These are phyloP conservation scores for Tachyglossus aculeatus DNA, from an alignment of 2,797 vertebrate genomes.

Conservation along the genomic window DNA sequence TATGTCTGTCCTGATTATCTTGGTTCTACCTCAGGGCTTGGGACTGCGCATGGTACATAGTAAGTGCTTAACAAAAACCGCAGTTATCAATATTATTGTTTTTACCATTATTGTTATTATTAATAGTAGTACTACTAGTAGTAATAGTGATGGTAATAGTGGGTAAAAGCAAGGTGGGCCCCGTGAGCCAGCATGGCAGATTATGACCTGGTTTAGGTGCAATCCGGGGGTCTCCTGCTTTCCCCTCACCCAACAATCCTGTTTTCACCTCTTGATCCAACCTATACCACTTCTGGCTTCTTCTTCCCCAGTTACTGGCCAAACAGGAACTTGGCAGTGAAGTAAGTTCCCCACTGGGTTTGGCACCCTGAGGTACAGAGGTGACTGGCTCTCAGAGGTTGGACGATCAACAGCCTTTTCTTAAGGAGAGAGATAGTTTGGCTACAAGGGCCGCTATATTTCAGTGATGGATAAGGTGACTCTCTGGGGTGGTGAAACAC, in stretches of 20 bases:
- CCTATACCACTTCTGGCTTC: not conserved
- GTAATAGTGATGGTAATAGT: no score
- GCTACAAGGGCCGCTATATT: not conserved
- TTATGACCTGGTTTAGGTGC: no score
- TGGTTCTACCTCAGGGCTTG: no score
- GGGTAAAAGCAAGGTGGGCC: no score
- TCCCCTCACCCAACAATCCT: not conserved
- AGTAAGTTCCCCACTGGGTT: not conserved
- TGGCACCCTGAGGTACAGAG: not conserved
- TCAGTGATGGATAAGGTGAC: conserved; percentile 30
- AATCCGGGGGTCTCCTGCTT: not conserved
- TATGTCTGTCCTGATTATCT: no score
- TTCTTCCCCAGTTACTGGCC: not conserved
- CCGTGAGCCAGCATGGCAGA: no score
- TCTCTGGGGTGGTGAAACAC: conserved; percentile 16
- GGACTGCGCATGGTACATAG: no score
- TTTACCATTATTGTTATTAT: no score
- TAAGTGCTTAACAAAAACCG: no score
- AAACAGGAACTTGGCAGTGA: not conserved
- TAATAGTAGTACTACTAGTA: no score
- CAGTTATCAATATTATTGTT: no score
- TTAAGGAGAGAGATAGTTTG: conserved; percentile 1
- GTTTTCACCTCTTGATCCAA: not conserved
- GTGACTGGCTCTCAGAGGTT: not conserved
- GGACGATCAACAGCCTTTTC: not conserved